Percentiles rank a stretch among this genome's conserved stretches.
These are phyloP conservation scores for Actenoides lindsayi DNA, from an alignment of 2,113 vertebrate species.

Conservation along the genomic window DNA sequence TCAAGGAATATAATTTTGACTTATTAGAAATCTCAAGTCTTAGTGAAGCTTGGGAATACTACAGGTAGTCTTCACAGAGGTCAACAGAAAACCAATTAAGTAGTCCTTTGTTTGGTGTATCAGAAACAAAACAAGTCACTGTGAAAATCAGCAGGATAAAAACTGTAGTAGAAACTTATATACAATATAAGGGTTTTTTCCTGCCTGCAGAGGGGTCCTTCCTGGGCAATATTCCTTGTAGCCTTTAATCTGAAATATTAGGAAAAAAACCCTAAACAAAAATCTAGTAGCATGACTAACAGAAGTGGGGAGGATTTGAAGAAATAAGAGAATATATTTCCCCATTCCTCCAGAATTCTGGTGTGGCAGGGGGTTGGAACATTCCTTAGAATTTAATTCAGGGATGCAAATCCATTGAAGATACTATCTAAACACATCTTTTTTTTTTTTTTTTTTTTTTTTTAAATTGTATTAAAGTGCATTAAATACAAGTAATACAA, in stretches of 20 bases:
- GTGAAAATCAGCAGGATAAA: background rate
- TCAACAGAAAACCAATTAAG: background rate
- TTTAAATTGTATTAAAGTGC: background rate
- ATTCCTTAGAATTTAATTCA: background rate
- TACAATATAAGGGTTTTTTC: background rate
- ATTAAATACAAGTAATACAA: background rate
- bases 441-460: background rate
- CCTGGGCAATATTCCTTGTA: background rate
- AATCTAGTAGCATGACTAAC: background rate
- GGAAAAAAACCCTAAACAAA: accelerated
- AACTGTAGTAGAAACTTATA: background rate
- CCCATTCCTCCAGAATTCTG: background rate
- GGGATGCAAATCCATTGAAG: background rate
- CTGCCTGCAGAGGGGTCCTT: background rate
- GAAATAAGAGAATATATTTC: background rate
- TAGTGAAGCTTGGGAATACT: background rate
- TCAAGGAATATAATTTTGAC: background rate
- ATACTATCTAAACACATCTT: background rate
- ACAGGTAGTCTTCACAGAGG: background rate
- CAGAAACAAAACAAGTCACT: background rate
- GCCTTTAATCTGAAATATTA: background rate
- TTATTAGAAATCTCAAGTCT: background rate
- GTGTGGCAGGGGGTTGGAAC: background rate
- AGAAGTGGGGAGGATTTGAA: background rate
- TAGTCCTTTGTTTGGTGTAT: background rate